Base-by-base conservation (phyloP, 2,113 vertebrate species). In the Miniopterus natalensis region DNA sequence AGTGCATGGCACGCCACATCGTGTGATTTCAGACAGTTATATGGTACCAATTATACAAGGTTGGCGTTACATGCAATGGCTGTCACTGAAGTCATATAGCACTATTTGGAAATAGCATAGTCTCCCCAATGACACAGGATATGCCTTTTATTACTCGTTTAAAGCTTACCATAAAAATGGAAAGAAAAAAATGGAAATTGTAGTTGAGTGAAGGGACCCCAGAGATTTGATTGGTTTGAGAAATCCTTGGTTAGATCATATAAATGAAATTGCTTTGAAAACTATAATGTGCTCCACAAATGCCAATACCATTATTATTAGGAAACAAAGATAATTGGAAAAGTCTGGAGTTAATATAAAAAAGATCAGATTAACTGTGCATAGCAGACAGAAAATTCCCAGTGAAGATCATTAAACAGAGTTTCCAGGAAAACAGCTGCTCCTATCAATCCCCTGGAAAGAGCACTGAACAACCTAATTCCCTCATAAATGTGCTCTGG, bases 181-280 rank as follows among this genome's bases (percentile, higher is more conserved):
- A 21, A 61, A 66, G 29, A 51, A 65, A 89, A 90, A 70, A 78
- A 40, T 59, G 29, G 36, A 88, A 88, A 86, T 89, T 77, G 53
- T 21, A 31, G 51, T 78, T 75, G 42, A 95, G 87, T 42, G 45
- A 86, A 92, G 47, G 36, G 13, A 79, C 53, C 25, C 59, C 17
- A 73, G 87, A 90, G 77, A 90, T 70, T 95, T 29, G 70, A 13
- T 7, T 74, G 70, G 20, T 81, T 91, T 89, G 74, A 89, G 53
- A 92, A 89, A 71, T 87, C 51, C 15, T 92, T 40, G 75, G 18
- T 73, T 75, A 63, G 57, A 84, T 75, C 29, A 95, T 25, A 18
- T 20, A 90, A 96, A 96, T 84, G 49, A 75, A 95, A 90, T 84
- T 80, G 40, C 65, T 71, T 65, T 92, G 63, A 94, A 95, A 87